A percentile compares a stretch with the other conserved stretches of the same genome.
Evolutionary conservation across 2,797 vertebrate species (phyloP).

Genomic region (Phylloscopus collybita): DNA sequence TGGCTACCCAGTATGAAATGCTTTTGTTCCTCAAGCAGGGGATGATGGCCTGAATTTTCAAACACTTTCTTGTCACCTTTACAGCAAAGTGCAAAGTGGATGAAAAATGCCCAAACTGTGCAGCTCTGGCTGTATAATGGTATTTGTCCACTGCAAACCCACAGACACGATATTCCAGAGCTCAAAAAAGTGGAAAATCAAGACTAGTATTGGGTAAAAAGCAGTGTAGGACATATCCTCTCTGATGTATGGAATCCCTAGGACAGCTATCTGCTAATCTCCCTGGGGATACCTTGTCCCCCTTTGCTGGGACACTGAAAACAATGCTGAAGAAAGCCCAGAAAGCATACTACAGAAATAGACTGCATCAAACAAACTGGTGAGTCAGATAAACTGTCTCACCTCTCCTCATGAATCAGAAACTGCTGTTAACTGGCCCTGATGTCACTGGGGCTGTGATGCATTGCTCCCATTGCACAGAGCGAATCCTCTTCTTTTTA

Average conservation of each 20-base stretch:
- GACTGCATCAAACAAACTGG: neutral
- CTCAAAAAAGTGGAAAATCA: neutral
- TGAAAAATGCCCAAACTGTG: neutral
- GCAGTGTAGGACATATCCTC: neutral
- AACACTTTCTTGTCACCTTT: neutral
- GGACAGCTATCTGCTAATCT: neutral
- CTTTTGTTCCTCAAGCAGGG: neutral
- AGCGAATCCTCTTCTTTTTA: neutral
- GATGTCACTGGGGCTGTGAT: neutral
- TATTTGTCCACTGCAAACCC: neutral
- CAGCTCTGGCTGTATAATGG: neutral
- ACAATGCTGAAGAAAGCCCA: neutral
- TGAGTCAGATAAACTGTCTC: neutral
- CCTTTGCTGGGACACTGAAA: neutral
- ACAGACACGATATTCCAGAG: fast-evolving
- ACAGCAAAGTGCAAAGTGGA: neutral
- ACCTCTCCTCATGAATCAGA: neutral
- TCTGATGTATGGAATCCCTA: neutral
- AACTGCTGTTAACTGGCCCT: neutral
- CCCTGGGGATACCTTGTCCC: neutral
- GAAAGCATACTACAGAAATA: neutral
- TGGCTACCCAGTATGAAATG: neutral
- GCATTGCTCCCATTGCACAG: neutral
- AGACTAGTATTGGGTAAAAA: neutral
- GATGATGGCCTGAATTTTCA: neutral